Evolutionary conservation across 2,113 vertebrate species (phyloP).

Genomic region (Hippolais icterina): DNA sequence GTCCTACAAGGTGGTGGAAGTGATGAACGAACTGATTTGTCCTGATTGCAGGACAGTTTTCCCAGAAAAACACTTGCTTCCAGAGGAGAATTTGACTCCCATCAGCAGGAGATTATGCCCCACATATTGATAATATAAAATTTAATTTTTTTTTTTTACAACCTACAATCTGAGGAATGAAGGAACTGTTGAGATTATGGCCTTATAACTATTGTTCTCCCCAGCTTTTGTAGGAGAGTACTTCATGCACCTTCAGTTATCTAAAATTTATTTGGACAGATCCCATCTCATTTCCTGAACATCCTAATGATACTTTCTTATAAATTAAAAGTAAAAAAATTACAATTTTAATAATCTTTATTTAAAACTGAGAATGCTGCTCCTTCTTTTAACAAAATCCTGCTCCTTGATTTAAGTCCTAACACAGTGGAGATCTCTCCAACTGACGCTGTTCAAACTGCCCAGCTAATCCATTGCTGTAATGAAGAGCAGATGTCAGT

Average conservation of each 20-base stretch:
- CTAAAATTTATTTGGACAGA: background rate
- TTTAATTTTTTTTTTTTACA: background rate
- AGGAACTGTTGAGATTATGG: background rate
- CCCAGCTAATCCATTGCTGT: background rate
- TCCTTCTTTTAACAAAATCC: background rate
- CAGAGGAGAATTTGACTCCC: background rate
- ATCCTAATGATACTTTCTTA: background rate
- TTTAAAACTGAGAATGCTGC: background rate
- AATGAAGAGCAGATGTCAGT: background rate
- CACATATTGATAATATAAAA: background rate
- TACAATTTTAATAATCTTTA: background rate
- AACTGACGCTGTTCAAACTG: background rate
- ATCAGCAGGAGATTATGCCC: background rate
- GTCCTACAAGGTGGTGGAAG: background rate
- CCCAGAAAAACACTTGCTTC: background rate
- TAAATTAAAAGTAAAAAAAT: background rate
- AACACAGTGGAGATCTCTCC: background rate
- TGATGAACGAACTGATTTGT: background rate
- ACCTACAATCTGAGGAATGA: background rate
- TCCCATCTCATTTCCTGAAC: background rate
- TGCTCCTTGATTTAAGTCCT: background rate
- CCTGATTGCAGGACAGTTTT: background rate
- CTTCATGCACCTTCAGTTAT: background rate
- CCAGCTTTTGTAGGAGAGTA: background rate
- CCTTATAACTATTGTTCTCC: background rate